phyloP scores from a whole-genome alignment of 2,113 vertebrate species.

The Sinocyclocheilus rhinocerous region DNA sequence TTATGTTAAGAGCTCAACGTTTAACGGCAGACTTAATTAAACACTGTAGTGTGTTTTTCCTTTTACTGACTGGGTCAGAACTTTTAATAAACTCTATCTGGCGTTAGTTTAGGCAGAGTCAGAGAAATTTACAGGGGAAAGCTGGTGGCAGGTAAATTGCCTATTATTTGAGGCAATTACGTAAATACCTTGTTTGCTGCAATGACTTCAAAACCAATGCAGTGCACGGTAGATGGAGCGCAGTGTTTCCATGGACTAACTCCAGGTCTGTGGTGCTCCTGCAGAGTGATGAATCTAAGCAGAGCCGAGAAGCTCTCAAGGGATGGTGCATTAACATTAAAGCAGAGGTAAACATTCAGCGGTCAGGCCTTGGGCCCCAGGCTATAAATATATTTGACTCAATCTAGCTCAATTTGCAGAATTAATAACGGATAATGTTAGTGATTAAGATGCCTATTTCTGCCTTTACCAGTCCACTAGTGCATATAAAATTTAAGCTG shows the following conservation, averaged over 20 bases:
- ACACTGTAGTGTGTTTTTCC: conserved; percentile 3
- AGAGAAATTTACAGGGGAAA: conserved; percentile 23
- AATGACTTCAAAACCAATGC: conserved; percentile 10
- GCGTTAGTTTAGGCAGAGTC: conserved; percentile 13
- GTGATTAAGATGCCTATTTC: background rate
- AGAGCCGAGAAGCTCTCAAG: conserved; percentile 8
- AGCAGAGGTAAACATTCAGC: conserved; percentile 30
- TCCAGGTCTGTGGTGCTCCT: conserved; percentile 21
- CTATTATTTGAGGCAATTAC: conserved; percentile 42
- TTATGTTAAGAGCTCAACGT: background rate
- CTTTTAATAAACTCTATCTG: conserved; percentile 40
- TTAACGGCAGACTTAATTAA: conserved; percentile 28
- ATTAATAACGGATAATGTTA: background rate
- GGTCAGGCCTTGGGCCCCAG: conserved; percentile 27
- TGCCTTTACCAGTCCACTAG: background rate
- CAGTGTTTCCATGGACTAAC: conserved; percentile 30
- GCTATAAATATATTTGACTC: conserved; percentile 27
- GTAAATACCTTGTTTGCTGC: conserved; percentile 35
- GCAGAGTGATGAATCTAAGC: conserved; percentile 35
- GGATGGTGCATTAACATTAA: conserved; percentile 41
- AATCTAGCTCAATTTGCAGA: conserved; percentile 14
- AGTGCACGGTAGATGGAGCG: background rate
- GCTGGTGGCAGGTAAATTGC: conserved; percentile 47
- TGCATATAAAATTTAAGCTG: conserved; percentile 11
- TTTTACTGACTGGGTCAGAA: conserved; percentile 26